Base-by-base conservation (phyloP, 1,140 invertebrate genomes). In the Aporrectodea caliginosa region DNA sequence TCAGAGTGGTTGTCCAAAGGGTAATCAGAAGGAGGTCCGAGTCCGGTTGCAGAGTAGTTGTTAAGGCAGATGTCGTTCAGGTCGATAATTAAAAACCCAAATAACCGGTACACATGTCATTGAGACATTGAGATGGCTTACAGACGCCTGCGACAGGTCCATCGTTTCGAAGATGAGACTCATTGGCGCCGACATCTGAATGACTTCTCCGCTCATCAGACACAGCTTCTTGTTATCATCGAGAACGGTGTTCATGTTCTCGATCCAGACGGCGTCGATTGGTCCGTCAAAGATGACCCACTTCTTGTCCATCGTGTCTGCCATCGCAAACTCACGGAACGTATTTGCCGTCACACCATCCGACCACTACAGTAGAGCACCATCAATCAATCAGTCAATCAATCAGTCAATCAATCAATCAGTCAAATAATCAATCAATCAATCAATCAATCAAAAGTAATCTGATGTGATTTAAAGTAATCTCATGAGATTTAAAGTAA, bases 141-240 rank as follows among this genome's bases (percentile, higher is more conserved):
- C 88, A n/a, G 88, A 89, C 16, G 88, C 88, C 83, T 95, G 93
- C 72, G 87, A 86, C 12, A 89, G 83, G 82, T 89, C 88, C 86
- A 88, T 88, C 14, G 88, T 88, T 78, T 89, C 88, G 83, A 89
- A 89, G 80, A 89, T 88, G 31, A 89, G 83, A 81, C 86, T 88
- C 88, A 89, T 89, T 6, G 84, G 83, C n/a, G 80, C 76, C 2
- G 86, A 86, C 87, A 89, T 87, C 90, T 89, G 88, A 31, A 89
- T 89, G 75, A 89, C 89, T 81, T 89, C 88, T 32, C 88, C 88
- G 80, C 86, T 88, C 87, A 89, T 89, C 78, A 89, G 80, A 85
- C 88, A 89, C 32, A 89, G 83, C 82, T 89, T 89, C 83, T 89
- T 89, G 82, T 89, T 89, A 82, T 89, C 88, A 82, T 89, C 88